A percentile compares a stretch with the other conserved stretches of the same genome.
These are phyloP conservation scores for Chromoteleia sp. DNA, from an alignment of 2,888 invertebrate genomes.

Conservation along the genomic window DNA sequence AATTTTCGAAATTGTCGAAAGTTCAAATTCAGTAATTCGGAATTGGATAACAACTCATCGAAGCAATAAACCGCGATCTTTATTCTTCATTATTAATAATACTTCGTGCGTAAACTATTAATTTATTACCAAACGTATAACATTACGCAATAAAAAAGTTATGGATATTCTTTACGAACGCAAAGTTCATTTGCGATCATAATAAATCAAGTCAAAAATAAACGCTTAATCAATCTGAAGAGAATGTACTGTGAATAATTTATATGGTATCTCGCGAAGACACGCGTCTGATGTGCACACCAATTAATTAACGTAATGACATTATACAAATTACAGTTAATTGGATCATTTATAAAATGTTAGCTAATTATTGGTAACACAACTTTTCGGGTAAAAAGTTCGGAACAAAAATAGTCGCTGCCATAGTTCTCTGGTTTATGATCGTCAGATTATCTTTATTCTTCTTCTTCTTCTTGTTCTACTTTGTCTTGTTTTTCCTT, in stretches of 20 bases:
- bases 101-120: too few species aligned
- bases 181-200: slow-evolving; percentile 20
- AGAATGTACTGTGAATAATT: slow-evolving; percentile 34
- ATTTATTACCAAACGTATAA: neutral
- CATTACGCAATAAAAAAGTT: neutral
- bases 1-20: too few species aligned
- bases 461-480: too few species aligned
- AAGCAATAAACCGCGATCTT: too few species aligned
- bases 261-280: slow-evolving; percentile 2
- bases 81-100: too few species aligned
- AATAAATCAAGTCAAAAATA: slow-evolving; percentile 30
- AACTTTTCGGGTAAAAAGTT: slow-evolving; percentile 13
- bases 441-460: slow-evolving; percentile 30
- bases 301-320: slow-evolving; percentile 30
- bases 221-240: slow-evolving; percentile 30
- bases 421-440: neutral
- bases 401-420: slow-evolving; percentile 9
- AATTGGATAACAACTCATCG: too few species aligned
- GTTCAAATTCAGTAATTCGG: neutral
- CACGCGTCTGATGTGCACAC: slow-evolving; percentile 13
- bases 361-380: slow-evolving; percentile 20
- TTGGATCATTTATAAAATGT: slow-evolving; percentile 21
- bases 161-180: neutral
- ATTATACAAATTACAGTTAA: slow-evolving; percentile 22
- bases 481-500: too few species aligned